Conservation (phyloP, 2,113 vertebrate species). For the Cryptomyrus ogoouensis region DNA sequence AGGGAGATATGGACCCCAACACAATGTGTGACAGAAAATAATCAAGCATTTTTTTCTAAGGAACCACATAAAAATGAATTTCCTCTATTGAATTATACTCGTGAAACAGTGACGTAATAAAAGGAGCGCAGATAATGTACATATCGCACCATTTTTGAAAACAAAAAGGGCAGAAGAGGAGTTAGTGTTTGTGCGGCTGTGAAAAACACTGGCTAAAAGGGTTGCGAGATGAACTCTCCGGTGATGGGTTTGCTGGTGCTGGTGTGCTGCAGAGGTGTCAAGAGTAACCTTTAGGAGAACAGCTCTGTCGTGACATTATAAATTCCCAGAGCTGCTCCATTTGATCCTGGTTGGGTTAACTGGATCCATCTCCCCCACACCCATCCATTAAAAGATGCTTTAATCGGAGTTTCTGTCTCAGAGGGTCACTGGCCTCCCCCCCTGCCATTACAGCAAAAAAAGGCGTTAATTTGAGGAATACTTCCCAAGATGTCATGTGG, state of each 20-base stretch:
- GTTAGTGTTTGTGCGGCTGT: background rate
- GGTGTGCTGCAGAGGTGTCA: constrained; percentile 41
- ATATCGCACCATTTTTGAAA: background rate
- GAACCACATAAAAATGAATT: background rate
- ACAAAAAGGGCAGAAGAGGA: no score
- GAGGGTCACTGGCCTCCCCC: constrained; percentile 23
- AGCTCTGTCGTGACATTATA: constrained; percentile 37
- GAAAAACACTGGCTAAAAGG: background rate
- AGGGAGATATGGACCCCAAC: background rate
- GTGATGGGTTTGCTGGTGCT: constrained; percentile 29
- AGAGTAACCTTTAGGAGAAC: constrained; percentile 56
- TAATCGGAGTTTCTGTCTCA: constrained; percentile 25
- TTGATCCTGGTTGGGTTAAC: constrained; percentile 58
- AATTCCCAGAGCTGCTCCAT: constrained; percentile 54
- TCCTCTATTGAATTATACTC: background rate
- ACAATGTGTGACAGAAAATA: background rate
- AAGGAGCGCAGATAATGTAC: background rate
- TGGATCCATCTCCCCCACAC: constrained; percentile 47
- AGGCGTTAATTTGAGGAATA: constrained; percentile 45
- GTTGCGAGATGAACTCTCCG: constrained; percentile 27
- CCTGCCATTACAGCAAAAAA: constrained; percentile 33
- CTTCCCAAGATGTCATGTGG: constrained; percentile 37
- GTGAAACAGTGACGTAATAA: background rate
- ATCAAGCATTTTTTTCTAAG: background rate
- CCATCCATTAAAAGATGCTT: constrained; percentile 36